These are phyloP conservation scores for Apotomis betuletana DNA, from an alignment of 2,888 invertebrate species.

Conservation along the genomic window DNA sequence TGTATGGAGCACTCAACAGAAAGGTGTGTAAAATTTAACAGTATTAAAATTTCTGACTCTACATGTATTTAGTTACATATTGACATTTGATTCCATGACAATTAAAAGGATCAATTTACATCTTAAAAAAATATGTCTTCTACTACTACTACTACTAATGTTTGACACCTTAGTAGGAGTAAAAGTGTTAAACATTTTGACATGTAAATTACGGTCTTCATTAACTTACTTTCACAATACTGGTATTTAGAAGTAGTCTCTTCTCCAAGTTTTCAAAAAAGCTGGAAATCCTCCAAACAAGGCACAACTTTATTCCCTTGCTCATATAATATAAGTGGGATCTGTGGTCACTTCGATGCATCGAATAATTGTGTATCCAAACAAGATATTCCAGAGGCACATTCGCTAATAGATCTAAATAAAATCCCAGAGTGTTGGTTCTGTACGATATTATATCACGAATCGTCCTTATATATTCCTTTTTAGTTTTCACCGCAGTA, in stretches of 20 bases:
- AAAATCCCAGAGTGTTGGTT: conserved; percentile 77
- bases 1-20: too few relatives aligned
- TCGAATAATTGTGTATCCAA: conserved; percentile 63
- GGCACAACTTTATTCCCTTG: conserved; percentile 80
- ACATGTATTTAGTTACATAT: too few relatives aligned
- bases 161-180: too few relatives aligned
- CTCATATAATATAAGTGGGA: conserved; percentile 76
- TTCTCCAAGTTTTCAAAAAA: conserved; percentile 76
- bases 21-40: too few relatives aligned
- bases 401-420: conserved; percentile 76
- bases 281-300: conserved; percentile 77
- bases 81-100: too few relatives aligned
- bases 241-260: conserved; percentile 68
- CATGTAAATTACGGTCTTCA: neutral
- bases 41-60: too few relatives aligned
- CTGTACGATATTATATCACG: conserved; percentile 68
- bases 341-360: conserved; percentile 68
- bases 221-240: conserved; percentile 66
- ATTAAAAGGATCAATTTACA: too few relatives aligned
- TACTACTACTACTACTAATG: too few relatives aligned
- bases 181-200: too few relatives aligned
- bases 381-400: conserved; percentile 80
- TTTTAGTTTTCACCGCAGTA: conserved; percentile 78
- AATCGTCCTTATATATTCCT: conserved; percentile 66
- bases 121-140: too few relatives aligned